Percentiles rank a stretch among this genome's conserved stretches.
Conservation (phyloP, 2,888 invertebrate species). For the Amblyjoppa fuscipennis region DNA sequence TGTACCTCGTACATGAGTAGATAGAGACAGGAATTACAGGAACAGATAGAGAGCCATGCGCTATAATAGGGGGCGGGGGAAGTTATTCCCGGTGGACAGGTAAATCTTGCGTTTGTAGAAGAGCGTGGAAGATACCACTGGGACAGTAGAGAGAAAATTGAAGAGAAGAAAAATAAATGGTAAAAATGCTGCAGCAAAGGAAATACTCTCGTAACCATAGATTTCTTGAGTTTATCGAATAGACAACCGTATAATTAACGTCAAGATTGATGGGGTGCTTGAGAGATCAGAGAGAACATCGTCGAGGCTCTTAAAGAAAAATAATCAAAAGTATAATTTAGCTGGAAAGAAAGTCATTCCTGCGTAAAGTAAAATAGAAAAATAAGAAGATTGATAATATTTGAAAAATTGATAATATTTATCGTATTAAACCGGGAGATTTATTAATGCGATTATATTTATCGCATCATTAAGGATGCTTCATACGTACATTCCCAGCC, state of each 20-base stretch:
- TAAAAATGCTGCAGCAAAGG: neutral
- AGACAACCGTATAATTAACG: neutral
- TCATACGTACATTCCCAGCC: no score
- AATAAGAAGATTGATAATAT: no score
- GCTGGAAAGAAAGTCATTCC: no score
- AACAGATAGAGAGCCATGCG: conserved; percentile 10
- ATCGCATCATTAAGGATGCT: no score
- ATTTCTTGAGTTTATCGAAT: neutral
- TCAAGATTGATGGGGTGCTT: no score
- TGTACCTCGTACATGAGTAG: neutral
- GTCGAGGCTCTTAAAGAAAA: no score
- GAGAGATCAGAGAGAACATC: no score
- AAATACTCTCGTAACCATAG: neutral
- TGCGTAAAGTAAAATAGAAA: no score
- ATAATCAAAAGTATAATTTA: no score
- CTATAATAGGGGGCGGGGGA: neutral
- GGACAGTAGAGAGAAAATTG: neutral
- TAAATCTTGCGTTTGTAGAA: conserved; percentile 38
- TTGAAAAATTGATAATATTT: no score
- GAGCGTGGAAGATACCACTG: conserved; percentile 1
- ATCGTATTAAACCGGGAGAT: no score
- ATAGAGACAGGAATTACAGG: conserved; percentile 19
- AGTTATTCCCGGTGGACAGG: conserved; percentile 40
- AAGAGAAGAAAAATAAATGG: conserved; percentile 18
- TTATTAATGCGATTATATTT: no score